phyloP scores from a whole-genome alignment of 2,888 invertebrate genomes.

The Lasioglossum figueresi region DNA sequence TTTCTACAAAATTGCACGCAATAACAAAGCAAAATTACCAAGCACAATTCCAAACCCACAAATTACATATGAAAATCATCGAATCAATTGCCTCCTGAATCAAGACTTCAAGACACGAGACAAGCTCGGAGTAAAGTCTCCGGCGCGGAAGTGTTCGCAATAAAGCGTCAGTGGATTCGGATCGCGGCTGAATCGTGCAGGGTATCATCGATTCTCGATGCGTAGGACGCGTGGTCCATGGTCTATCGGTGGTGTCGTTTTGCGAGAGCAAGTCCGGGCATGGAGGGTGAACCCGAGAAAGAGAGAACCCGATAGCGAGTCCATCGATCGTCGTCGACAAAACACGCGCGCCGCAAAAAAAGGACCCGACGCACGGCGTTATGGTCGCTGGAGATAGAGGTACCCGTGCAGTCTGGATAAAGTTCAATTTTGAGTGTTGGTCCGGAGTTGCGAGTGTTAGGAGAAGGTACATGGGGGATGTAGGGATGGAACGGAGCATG shows the following conservation, averaged over 20 bases:
- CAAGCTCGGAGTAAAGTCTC: not conserved
- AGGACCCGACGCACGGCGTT: constrained; percentile 11
- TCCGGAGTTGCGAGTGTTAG: not conserved
- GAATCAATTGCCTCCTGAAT: not conserved
- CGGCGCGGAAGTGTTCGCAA: not conserved
- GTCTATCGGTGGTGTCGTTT: constrained; percentile 26
- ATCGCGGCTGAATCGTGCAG: constrained; percentile 39
- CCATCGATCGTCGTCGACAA: constrained; percentile 58
- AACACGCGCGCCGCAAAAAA: constrained; percentile 49
- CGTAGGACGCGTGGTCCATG: constrained; percentile 42
- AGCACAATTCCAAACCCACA: too few relatives aligned
- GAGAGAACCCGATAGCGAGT: constrained; percentile 55
- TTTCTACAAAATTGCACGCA: not conserved
- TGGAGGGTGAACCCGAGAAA: constrained; percentile 26
- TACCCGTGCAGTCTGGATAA: not conserved
- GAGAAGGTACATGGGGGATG: not conserved
- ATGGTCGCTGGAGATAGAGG: not conserved
- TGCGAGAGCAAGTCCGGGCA: constrained; percentile 30
- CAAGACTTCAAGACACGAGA: not conserved
- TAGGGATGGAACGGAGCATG: not conserved
- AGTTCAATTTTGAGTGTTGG: not conserved
- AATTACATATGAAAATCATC: not conserved
- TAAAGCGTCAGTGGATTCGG: constrained; percentile 2
- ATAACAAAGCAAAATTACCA: not conserved
- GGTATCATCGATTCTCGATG: constrained; percentile 58